Evolutionary conservation across 2,113 vertebrate genomes (phyloP), one percentile per base, ranked within the genome.

Genomic region (Hypanus sabinus): DNA sequence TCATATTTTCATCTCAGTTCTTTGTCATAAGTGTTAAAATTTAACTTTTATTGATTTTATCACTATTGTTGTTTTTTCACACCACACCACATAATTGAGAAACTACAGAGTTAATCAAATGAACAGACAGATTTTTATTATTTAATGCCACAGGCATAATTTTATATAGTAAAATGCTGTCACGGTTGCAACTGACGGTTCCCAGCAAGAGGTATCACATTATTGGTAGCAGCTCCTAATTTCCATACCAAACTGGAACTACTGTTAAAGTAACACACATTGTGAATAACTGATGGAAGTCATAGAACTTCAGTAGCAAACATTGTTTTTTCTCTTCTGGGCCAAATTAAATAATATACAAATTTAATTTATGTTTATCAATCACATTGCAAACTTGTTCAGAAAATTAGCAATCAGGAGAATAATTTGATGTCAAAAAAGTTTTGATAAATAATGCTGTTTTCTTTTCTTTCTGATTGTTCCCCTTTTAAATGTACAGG

Each of bases 231-330:
- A 71, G 30, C 46, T 38, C 55, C 11, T 46, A 73, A 93, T 93
- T 93, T 92, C 30, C 70, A 93, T 27, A 75, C 6, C 91, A 75
- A 46, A 73, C 73, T 73, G 20, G 9, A 73, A 27, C 22, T 11
- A 73, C 70, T 55, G 38, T 73, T 71, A 75, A 70, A 38, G 27
- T 33, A 92, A 71, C 65, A 11, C 65, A 71, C 65, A 1, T 38
- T 92, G 90, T 92, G 65, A 12, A 22, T 71, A 92, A 73, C 68
- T 93, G 68, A 46, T 93, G 91, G 73, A 81, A 73, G 11, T 73
- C 90, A 93, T 68, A 71, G 68, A 12, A 93, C 11, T 71, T 12
- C 73, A 65, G 30, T 73, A 46, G 27, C 91, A 73, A 93, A 71
- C 33, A 70, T 92, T 22, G 20, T 93, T 46, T 46, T 93, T 55